These are phyloP conservation scores for Psammodynastes pulverulentus DNA, from an alignment of 2,113 vertebrate genomes.

Conservation along the genomic window DNA sequence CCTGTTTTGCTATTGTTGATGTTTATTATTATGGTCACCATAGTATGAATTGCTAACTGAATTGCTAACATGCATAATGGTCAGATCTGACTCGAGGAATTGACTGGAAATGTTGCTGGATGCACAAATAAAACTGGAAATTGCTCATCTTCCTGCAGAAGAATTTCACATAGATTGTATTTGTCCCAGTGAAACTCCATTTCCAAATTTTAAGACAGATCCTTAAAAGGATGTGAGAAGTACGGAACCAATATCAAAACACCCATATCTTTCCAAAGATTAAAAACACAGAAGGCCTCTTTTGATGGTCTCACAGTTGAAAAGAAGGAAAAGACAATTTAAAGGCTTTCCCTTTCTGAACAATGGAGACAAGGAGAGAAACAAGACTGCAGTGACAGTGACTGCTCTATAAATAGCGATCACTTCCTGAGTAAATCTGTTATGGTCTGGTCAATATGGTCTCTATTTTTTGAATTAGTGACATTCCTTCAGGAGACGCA, in stretches of 20 bases:
- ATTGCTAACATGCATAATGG: not conserved
- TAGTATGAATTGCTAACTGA: not conserved
- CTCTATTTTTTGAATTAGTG: not conserved
- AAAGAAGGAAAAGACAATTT: not conserved
- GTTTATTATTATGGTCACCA: not conserved
- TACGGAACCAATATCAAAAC: not conserved
- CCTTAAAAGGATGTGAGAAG: not conserved
- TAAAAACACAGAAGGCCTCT: not conserved
- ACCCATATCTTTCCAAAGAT: not conserved
- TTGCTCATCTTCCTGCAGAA: not conserved
- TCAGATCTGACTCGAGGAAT: not conserved
- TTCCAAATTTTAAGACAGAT: not conserved
- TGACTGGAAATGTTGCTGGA: not conserved
- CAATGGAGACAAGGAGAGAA: not conserved
- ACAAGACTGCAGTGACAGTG: not conserved
- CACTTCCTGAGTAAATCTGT: constrained; percentile 1
- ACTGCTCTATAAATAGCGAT: not conserved
- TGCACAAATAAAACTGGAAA: not conserved
- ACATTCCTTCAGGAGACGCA: constrained; percentile 10
- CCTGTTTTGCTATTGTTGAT: not conserved
- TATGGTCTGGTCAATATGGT: not conserved
- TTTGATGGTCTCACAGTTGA: not conserved
- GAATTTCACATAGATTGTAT: not conserved
- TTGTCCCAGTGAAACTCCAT: not conserved
- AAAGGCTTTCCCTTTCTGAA: not conserved